These are phyloP conservation scores for Drosophila orosa DNA, from an alignment of 1,140 invertebrate genomes.

Conservation along the genomic window DNA sequence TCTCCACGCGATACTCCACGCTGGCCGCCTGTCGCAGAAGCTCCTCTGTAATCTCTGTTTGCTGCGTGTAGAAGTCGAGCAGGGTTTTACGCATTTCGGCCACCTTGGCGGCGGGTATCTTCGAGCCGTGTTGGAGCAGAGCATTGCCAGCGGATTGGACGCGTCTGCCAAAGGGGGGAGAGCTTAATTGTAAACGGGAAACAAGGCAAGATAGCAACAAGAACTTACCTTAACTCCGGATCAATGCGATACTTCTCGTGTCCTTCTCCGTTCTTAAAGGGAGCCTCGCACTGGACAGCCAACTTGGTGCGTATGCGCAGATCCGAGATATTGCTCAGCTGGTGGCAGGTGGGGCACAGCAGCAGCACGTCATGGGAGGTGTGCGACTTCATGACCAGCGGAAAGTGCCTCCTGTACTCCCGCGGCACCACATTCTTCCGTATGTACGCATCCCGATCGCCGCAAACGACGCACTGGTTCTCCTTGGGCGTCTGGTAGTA, in stretches of 20 bases:
- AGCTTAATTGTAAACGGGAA: no score
- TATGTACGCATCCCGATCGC: conserved; percentile 88
- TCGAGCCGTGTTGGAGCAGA: conserved; percentile 84
- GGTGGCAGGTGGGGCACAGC: conserved; percentile 90
- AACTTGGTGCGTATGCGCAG: conserved; percentile 87
- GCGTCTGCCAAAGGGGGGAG: conserved; percentile 84
- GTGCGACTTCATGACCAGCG: conserved; percentile 92
- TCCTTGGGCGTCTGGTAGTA: conserved; percentile 91
- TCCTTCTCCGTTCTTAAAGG: conserved; percentile 81
- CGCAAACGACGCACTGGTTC: conserved; percentile 95
- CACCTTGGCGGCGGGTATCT: conserved; percentile 86
- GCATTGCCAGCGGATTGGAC: conserved; percentile 89
- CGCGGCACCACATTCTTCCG: conserved; percentile 93
- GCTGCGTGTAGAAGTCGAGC: conserved; percentile 84
- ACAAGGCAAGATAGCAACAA: background rate
- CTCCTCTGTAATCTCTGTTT: conserved; percentile 84
- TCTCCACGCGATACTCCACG: conserved; percentile 84
- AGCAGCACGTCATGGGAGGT: conserved; percentile 93
- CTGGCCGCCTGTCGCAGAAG: conserved; percentile 85
- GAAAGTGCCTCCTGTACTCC: conserved; percentile 94
- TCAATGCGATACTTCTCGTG: conserved; percentile 77
- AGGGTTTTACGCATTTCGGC: conserved; percentile 85
- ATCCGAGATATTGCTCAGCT: conserved; percentile 89
- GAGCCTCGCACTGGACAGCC: conserved; percentile 88
- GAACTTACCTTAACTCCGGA: conserved; percentile 62